phyloP scores from a whole-genome alignment of 2,113 vertebrate species.

The Ifrita kowaldi region DNA sequence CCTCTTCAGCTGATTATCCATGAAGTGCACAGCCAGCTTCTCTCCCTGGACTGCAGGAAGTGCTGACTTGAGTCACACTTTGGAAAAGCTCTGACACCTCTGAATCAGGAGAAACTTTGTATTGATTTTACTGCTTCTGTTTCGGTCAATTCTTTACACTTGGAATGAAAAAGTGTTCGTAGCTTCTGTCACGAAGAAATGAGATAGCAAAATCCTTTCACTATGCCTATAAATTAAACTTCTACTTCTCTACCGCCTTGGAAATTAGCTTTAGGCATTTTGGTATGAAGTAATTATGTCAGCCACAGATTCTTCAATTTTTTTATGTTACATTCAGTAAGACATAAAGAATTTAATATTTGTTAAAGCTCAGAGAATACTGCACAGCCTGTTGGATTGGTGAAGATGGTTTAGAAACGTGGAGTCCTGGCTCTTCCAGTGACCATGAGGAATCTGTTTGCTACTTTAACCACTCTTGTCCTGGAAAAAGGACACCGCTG shows the following conservation, averaged over 20 bases:
- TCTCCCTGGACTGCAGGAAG: background rate
- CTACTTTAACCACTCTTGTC: background rate
- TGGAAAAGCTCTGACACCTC: background rate
- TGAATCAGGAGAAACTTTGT: background rate
- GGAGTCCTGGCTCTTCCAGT: background rate
- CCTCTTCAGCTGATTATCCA: background rate
- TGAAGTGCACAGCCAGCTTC: background rate
- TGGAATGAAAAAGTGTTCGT: background rate
- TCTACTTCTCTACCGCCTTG: background rate
- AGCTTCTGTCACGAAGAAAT: background rate
- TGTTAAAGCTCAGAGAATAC: background rate
- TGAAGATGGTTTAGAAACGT: background rate
- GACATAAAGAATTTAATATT: background rate
- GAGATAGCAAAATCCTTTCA: background rate
- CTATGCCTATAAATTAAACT: background rate
- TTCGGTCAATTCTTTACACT: background rate
- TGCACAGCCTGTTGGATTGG: background rate
- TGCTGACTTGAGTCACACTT: background rate
- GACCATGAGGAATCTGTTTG: background rate
- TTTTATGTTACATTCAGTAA: background rate
- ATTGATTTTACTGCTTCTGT: background rate
- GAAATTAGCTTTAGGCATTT: background rate
- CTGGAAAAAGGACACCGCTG: background rate
- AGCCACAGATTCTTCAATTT: background rate
- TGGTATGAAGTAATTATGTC: background rate